Evolutionary conservation across 2,113 vertebrate genomes (phyloP), one percentile per base, ranked within the genome.

Genomic region (Actinemys pallida): DNA sequence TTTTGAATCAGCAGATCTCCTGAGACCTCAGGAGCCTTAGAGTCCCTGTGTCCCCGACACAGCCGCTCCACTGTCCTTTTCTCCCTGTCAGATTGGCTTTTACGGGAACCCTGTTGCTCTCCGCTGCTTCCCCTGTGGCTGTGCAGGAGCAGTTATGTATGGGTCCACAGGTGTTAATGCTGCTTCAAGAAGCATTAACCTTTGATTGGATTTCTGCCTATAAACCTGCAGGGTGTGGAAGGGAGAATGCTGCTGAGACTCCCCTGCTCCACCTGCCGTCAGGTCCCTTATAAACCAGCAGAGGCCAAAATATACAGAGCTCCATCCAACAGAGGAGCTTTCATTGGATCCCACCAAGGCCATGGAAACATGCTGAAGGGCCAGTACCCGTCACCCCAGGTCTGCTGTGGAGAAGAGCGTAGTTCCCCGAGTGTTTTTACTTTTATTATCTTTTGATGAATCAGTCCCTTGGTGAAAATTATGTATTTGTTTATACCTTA

Each of bases 391-490:
- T 57, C 52, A 1, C 62, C 69, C 59, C 12, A 50, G 9, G 27
- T 47, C 85, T 42, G 59, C 79, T 75, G 24, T 56, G 78, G 90
- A 27, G 35, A 19, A 17, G 4, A 54, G 4, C 2, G 72, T 88
- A 69, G 87, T 79, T 80, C 7, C 62, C 59, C 3, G 49, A 3
- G 35, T 16, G 62, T 47, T 90, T 95, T 54, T 86, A 86, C 81
- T 50, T 57, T 53, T 57, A 2, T 2, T 39, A 6, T 2, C 93
- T 97, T 98, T 97, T 97, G 96, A 97, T 98, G 97, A 98, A 95
- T 97, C 91, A 94, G 89, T 72, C 96, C 96, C 95, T 95, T 31
- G 87, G 83, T 93, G 86, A 90, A 97, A 90, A 87, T 49, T 54
- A 86, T 79, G 76, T 49, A 25, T 88, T 82, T 79, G 24, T 89